Evolutionary conservation across 2,113 vertebrate genomes (phyloP).

Genomic region (human): GRCh38 chr3:86557001-86557500

Average conservation of each 20-base stretch:
- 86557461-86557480: background rate
- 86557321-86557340: background rate
- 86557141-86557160: background rate
- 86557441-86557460: background rate
- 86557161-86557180: background rate
- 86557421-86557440: background rate
- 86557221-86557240: background rate
- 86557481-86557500: background rate
- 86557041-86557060: background rate
- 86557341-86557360: background rate
- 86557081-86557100: background rate
- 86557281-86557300: background rate
- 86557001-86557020: background rate
- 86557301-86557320: background rate
- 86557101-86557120: background rate
- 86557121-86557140: background rate
- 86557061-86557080: background rate
- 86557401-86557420: background rate
- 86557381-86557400: background rate
- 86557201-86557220: background rate
- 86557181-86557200: background rate
- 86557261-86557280: background rate
- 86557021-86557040: background rate
- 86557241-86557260: background rate
- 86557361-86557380: background rate